These are phyloP conservation scores for Macrophya alboannulata DNA, from an alignment of 2,888 invertebrate species.

Conservation along the genomic window DNA sequence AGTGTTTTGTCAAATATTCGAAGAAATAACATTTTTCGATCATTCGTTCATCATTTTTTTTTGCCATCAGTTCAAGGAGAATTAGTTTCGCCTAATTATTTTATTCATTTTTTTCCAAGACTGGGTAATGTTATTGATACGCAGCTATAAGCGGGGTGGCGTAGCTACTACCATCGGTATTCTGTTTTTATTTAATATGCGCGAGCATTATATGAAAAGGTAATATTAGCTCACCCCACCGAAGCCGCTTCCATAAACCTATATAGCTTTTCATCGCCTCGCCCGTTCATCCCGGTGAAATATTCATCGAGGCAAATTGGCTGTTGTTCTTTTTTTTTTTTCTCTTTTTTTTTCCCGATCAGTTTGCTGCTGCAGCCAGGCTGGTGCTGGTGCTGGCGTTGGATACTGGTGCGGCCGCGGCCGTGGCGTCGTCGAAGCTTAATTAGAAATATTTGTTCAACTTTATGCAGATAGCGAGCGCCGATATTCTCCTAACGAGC, in stretches of 20 bases:
- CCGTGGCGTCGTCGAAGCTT: constrained; percentile 31
- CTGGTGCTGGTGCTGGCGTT: background rate
- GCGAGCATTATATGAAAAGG: constrained; percentile 62
- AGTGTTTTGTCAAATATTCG: background rate
- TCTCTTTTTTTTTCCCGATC: constrained; percentile 52
- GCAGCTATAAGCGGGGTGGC: background rate
- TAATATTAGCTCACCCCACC: constrained; percentile 63
- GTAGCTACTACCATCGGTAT: background rate
- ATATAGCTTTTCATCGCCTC: constrained; percentile 49
- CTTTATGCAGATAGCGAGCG: constrained; percentile 35
- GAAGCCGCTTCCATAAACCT: constrained; percentile 33
- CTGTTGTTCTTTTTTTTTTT: constrained; percentile 58
- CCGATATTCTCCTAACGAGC: constrained; percentile 51
- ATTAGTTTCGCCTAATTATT: background rate
- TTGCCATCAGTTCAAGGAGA: no score
- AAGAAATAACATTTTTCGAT: background rate
- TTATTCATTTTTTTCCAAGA: background rate
- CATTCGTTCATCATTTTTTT: background rate
- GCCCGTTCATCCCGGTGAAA: constrained; percentile 59
- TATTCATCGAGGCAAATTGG: constrained; percentile 61
- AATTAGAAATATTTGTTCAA: constrained; percentile 54
- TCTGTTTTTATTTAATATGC: constrained; percentile 65
- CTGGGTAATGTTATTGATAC: constrained; percentile 12
- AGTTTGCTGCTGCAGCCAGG: constrained; percentile 20
- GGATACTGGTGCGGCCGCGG: background rate